Base-by-base conservation (phyloP, 2,797 vertebrate species). In the Remorina albescens region DNA sequence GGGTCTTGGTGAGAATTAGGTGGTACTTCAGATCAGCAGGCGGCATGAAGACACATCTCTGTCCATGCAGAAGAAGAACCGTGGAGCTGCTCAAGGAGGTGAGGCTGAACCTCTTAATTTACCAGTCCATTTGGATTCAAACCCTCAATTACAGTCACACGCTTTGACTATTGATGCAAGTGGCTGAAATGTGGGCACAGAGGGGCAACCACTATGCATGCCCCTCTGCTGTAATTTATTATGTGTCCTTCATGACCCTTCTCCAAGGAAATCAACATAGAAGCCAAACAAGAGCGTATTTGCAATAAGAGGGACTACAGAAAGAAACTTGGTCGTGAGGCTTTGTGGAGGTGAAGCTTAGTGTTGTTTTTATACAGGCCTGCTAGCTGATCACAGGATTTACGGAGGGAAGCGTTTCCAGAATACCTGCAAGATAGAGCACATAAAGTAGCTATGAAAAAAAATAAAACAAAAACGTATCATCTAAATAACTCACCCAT, bases 21-120 rank as follows among this genome's bases (percentile, higher is more conserved):
- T 41, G 19, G 13, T 51, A 50, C 16, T 47, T 30, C n/a, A 78
- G 55, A 66, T 77, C 19, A 69, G 30, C 21, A 18, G 36, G 34
- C n/a, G 32, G 54, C 36, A 8, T 53, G 44, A 19, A 30, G 28
- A 23, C 53, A 32, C 57, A 44, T 53, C 67, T 72, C 41, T 46
- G 61, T 41, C 60, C 36, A 57, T 57, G 71, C 71, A 58, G 57
- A 81, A 34, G 9, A 67, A 68, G 37, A 44, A 55, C 64, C 63
- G 58, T 66, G 15, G 1, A 57, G 61, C 57, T 47, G 51, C 62
- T 76, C 36, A 51, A 77, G 41, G 47, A 51, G 36, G 42, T 50
- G n/a, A 53, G 49, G 41, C 57, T 47, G 30, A 74, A 74, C 49
- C 71, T 76, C 42, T 69, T 76, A 65, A 88, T 82, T 88, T 81